These are phyloP conservation scores for Pipistrellus nathusii DNA, from an alignment of 2,797 vertebrate species.

Conservation along the genomic window DNA sequence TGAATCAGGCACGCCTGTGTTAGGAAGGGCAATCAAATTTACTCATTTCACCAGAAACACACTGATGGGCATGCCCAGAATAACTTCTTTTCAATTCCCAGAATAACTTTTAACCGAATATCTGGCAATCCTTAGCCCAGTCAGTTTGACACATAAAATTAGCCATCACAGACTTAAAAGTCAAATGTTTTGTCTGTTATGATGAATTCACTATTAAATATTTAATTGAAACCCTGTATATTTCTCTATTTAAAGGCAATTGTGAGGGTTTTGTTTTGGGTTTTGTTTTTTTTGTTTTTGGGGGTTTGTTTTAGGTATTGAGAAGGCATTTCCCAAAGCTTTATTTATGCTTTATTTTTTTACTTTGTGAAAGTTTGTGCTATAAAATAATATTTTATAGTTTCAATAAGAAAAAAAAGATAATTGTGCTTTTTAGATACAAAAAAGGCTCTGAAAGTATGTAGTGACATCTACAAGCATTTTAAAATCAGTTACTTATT, in stretches of 20 bases:
- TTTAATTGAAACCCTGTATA: neutral
- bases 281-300: too few species aligned
- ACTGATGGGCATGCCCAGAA: neutral
- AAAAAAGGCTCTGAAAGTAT: neutral
- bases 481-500: neutral
- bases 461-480: neutral
- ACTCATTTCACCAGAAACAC: neutral
- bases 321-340: neutral
- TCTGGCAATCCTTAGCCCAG: neutral
- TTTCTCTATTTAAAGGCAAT: neutral
- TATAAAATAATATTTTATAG: constrained; percentile 22
- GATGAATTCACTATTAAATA: neutral
- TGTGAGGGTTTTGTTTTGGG: too few species aligned
- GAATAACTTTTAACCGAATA: neutral
- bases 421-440: neutral
- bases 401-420: neutral
- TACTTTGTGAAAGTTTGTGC: neutral
- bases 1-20: too few species aligned
- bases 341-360: constrained; percentile 36
- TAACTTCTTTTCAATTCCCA: neutral
- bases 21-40: neutral
- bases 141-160: neutral
- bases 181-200: neutral
- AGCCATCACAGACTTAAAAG: neutral
- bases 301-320: neutral